Base-by-base conservation (phyloP, 2,113 vertebrate species). In the Nycticorax nycticorax region DNA sequence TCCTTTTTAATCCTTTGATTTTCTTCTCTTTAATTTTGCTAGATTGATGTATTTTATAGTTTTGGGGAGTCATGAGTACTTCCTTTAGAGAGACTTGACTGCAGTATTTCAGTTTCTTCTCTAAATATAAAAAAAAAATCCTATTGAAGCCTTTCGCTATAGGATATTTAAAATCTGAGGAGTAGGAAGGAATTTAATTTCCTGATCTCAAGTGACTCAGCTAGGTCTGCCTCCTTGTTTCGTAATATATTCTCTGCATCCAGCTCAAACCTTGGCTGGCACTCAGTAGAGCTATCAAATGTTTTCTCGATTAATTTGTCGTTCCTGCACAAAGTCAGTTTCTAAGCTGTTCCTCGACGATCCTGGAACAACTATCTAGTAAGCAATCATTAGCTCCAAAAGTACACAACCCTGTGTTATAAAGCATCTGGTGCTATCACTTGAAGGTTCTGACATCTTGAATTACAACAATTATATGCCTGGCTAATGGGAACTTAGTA, bases 101-200 rank as follows among this genome's bases (percentile, higher is more conserved):
- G 87, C 78, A 45, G 81, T 69, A 85, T 83, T 91, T 94, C 35
- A 2, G 48, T 82, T 94, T 88, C 78, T 74, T 88, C 73, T 52
- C 35, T 72, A 85, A 84, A 78, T 21, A 63, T 4, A 19, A 63
- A 53, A 62, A 62, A 78, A 57, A 85, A 30, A 20, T 26, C 85
- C 62, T 80, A 9, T 69, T 43, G 64, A 86, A 81, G 64, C 45
- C 89, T 93, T 81, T 33, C 93, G 87, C 93, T 94, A 35, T 91
- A 72, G 77, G 82, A 87, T 95, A 79, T 97, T 96, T 95, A 79
- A 93, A 83, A 85, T 53, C 69, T 64, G 62, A 89, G 68, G 77
- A 94, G 92, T 91, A 96, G 93, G 93, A 86, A 91, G 96, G 82
- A 92, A 79, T 72, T 97, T 76, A 88, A 95, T 97, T 93, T 95